Evolutionary conservation across 2,797 vertebrate species (phyloP).

Genomic region (Peromyscus attwateri): DNA sequence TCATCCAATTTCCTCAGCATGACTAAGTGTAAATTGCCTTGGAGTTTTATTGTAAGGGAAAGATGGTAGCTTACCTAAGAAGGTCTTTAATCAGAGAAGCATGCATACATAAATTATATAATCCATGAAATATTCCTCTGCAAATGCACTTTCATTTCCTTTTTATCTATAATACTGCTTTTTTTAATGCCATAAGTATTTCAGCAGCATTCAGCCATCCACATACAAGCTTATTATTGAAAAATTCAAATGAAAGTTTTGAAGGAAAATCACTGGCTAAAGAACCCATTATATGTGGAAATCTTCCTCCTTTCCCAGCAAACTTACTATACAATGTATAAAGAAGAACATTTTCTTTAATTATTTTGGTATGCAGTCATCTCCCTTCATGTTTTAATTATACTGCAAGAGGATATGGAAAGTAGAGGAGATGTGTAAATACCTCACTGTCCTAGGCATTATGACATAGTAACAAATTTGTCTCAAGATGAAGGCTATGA

Average conservation of each 20-base stretch:
- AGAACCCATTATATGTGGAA: neutral
- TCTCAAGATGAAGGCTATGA: neutral
- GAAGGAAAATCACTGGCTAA: neutral
- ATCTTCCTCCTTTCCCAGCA: slow-evolving; percentile 31
- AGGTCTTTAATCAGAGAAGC: slow-evolving; percentile 73
- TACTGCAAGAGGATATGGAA: neutral
- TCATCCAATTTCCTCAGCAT: slow-evolving; percentile 77
- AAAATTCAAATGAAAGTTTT: slow-evolving; percentile 10
- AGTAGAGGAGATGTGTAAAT: neutral
- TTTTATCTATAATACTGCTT: slow-evolving; percentile 23
- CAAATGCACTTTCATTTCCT: slow-evolving; percentile 53
- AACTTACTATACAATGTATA: neutral
- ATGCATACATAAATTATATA: slow-evolving; percentile 65
- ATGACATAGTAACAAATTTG: neutral
- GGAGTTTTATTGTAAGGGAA: slow-evolving; percentile 70
- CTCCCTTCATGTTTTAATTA: neutral
- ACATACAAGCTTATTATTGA: slow-evolving; percentile 10
- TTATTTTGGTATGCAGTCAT: neutral
- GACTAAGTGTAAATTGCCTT: slow-evolving; percentile 73
- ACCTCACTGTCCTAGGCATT: neutral
- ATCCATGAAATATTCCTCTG: slow-evolving; percentile 50
- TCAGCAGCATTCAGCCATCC: neutral
- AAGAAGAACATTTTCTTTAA: neutral
- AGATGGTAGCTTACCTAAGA: slow-evolving; percentile 55
- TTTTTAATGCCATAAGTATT: slow-evolving; percentile 15